These are phyloP conservation scores for Drosophila santomea DNA, from an alignment of 1,140 invertebrate species.

Conservation along the genomic window DNA sequence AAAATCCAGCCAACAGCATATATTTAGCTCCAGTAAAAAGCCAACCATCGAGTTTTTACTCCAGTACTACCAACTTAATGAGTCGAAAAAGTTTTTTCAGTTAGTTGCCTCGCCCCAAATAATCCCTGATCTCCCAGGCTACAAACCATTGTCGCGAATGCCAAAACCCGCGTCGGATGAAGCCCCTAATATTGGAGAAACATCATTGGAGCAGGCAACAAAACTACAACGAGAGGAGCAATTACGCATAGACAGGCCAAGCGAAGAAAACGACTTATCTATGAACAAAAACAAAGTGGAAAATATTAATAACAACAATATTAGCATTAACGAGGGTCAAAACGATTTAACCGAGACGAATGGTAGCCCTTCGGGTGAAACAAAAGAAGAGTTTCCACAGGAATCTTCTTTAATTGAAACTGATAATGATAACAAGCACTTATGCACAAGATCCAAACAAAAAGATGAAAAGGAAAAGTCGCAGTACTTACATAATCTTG, in stretches of 20 bases:
- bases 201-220: constrained; percentile 11
- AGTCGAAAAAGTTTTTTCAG: constrained; percentile 85
- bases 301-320: constrained; percentile 51
- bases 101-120: constrained; percentile 82
- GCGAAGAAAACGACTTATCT: constrained; percentile 3
- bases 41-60: constrained; percentile 78
- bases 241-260: background rate
- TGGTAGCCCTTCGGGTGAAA: constrained; percentile 4
- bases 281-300: background rate
- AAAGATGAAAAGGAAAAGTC: constrained; percentile 39
- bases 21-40: constrained; percentile 63
- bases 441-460: constrained; percentile 2
- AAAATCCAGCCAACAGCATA: constrained; percentile 23
- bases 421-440: constrained; percentile 18
- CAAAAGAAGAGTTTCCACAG: background rate
- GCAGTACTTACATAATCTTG: constrained; percentile 72
- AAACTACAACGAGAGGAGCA: background rate
- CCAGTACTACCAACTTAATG: constrained; percentile 82
- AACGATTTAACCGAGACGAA: background rate
- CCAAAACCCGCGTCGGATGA: constrained; percentile 52
- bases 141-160: constrained; percentile 51
- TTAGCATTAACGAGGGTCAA: constrained; percentile 9
- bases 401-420: constrained; percentile 3
- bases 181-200: constrained; percentile 24
- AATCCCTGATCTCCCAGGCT: constrained; percentile 66